These are phyloP conservation scores for Mobula birostris DNA, from an alignment of 2,113 vertebrate species.

Conservation along the genomic window DNA sequence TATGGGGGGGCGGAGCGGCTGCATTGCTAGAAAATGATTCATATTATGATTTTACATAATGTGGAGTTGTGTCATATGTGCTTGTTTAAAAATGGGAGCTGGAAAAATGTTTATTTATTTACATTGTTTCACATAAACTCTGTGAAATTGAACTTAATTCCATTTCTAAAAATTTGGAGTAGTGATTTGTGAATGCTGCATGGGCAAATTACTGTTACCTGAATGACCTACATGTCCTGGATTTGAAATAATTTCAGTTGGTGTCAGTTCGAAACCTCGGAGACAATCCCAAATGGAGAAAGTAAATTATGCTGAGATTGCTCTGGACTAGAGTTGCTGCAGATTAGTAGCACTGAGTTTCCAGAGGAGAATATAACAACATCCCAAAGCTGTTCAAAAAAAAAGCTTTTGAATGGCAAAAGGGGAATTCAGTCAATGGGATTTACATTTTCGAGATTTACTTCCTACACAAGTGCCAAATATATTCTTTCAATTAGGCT, in stretches of 20 bases:
- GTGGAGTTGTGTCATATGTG: too few species aligned
- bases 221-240: neutral
- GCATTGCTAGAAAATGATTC: too few species aligned
- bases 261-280: neutral
- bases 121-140: too few species aligned
- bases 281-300: neutral
- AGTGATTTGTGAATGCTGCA: too few species aligned
- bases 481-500: neutral
- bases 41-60: too few species aligned
- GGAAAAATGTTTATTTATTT: too few species aligned
- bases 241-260: neutral
- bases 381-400: neutral
- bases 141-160: too few species aligned
- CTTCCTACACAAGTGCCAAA: neutral
- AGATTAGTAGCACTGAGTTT: neutral
- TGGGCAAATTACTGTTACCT: too few species aligned
- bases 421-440: neutral
- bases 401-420: neutral
- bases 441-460: neutral
- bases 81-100: too few species aligned
- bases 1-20: too few species aligned
- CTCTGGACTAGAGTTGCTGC: neutral
- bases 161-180: too few species aligned
- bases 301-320: slow-evolving; percentile 14
- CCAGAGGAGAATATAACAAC: neutral